Base-by-base conservation (phyloP, 1,140 invertebrate genomes). In the Cotesia vestalis region DNA sequence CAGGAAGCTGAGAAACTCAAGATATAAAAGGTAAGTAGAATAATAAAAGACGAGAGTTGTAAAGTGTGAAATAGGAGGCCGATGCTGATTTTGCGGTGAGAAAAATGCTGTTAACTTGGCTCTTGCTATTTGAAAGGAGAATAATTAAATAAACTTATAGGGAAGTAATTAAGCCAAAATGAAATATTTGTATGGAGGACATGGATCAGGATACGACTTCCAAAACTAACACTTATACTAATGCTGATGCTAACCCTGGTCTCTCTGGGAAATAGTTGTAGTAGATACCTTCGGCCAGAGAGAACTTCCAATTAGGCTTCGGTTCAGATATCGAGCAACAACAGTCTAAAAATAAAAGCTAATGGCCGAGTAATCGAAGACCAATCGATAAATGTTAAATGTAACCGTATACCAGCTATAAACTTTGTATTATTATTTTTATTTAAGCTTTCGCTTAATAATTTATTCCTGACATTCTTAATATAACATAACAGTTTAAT, bases 291-390 rank as follows among this genome's bases (percentile, higher is more conserved):
- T 17, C 60, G 3, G 36, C 34, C 67, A 27, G 20, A 27, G 66
- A 70, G 75, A 77, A 27, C 27, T 79, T 71, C 53, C 73, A 79
- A 79, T 78, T 78, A 77, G 76, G 73, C 75, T 75, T 75, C 68
- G 52, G 64, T 76, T 75, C 68, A 52, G 62, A 68, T 74, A 78
- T 77, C 76, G 75, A 75, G 12, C 77, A 74, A 75, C 74, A 73
- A 78, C 78, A 66, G 79, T 61, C 77, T 81, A 81, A 82, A 84
- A 82, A 82, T 78, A 80, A 76, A 79, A 79, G 69, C 64, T 73
- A 80, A 81, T 72, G 75, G 76, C 69, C 69, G 71, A 80, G 80
- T 74, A 80, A 83, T 84, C 80, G 78, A 83, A 83, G 76, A 52
- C 63, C 74, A 79, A 83, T 84, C 80, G 78, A 83, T 84, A 81